A percentile compares a stretch with the other conserved stretches of the same genome.
phyloP scores from a whole-genome alignment of 2,888 invertebrate genomes.

The Himalopsyche tibetana region DNA sequence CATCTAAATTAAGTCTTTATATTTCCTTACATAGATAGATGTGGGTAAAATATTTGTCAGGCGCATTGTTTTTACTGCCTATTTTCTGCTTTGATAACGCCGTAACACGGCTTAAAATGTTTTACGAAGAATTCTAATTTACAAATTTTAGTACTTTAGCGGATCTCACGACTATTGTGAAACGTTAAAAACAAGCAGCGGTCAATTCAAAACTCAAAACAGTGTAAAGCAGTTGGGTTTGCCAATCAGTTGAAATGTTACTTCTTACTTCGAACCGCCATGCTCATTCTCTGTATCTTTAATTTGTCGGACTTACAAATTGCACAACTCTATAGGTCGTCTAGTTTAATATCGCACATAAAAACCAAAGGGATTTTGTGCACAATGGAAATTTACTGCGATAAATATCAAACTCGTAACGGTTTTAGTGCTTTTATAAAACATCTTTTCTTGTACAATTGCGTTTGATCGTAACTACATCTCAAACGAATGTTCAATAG shows the following conservation, averaged over 20 bases:
- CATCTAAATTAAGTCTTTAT: too few species aligned
- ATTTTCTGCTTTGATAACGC: too few species aligned
- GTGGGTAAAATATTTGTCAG: too few species aligned
- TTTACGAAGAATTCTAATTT: not conserved
- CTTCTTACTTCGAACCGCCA: not conserved
- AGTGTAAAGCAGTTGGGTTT: slow-evolving; percentile 31
- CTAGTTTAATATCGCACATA: not conserved
- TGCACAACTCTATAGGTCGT: not conserved
- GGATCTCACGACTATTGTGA: slow-evolving; percentile 31
- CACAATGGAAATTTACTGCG: not conserved
- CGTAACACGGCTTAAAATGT: not conserved
- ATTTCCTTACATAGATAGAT: too few species aligned
- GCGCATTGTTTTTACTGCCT: too few species aligned
- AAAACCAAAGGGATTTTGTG: not conserved
- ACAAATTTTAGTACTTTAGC: not conserved
- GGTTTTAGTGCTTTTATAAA: too few species aligned
- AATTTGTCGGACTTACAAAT: slow-evolving; percentile 17
- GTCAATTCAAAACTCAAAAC: slow-evolving; percentile 32
- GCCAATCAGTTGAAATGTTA: slow-evolving; percentile 28
- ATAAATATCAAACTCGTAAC: too few species aligned
- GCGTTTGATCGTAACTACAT: too few species aligned
- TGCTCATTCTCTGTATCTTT: not conserved
- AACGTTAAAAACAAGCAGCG: slow-evolving; percentile 8
- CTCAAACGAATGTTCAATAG: too few species aligned
- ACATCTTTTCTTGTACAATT: too few species aligned